Evolutionary conservation across 2,113 vertebrate genomes (phyloP), one percentile per base, ranked within the genome.

Genomic region (Brachyistius frenatus): DNA sequence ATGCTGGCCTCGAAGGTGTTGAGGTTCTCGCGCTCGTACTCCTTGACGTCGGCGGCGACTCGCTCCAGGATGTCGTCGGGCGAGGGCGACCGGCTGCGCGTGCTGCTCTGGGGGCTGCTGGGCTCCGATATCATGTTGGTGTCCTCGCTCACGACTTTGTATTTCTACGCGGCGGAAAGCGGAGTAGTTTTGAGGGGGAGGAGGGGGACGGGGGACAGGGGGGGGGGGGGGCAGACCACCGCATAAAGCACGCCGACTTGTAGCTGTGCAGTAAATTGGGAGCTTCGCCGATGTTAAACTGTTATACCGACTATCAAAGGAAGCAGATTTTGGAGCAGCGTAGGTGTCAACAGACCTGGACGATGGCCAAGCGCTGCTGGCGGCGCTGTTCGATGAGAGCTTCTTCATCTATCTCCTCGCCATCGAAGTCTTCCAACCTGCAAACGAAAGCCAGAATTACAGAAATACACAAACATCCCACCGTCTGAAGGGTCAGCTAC

Each of bases 361-460:
- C 97, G 44, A 99, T 99, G 62, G 97, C 97, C 86, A 97, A 83
- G 0, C 98, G 94, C 67, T 99, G 97, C 85, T 97, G 95, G 30
- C 98, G 92, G 55, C 98, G 96, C 89, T 98, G 97, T 69, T 98
- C 96, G 68, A 99, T 99, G 46, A 99, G 92, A 66, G 97, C 97
- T 90, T 99, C 98, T 88, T 99, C 98, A 83, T 99, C 97, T 32
- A 99, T 94, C 88, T 99, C 98, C 83, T 99, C 97, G 37, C 97
- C 95, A 81, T 99, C 98, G 88, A 95, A 98, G 85, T 99, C 97
- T 81, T 98, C 97, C 73, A 99, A 93, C 80, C 98, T 99, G 87
- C 32, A 79, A 80, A 81, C 5, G 67, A 39, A 73, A 49, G 60
- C 0, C 46, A 44, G 7, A 5, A 61, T 44, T 54, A 31, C 5